A percentile compares a stretch with the other conserved stretches of the same genome.
Conservation (phyloP, 2,888 invertebrate genomes). For the Ferrisia virgata region DNA sequence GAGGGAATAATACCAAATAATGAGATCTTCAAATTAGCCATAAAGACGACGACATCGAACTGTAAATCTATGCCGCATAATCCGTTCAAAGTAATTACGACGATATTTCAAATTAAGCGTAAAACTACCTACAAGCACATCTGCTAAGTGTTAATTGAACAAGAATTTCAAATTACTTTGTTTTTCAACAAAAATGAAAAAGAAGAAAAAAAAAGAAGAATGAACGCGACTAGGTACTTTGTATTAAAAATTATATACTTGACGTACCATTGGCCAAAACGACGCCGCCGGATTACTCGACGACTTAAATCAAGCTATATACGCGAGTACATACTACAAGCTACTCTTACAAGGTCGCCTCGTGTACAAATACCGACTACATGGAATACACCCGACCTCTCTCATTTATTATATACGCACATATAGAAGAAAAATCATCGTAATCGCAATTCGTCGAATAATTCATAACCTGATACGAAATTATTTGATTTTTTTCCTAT, state of each 20-base stretch:
- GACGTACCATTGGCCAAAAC: neutral
- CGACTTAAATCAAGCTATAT: neutral
- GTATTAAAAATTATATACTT: neutral
- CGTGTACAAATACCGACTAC: neutral
- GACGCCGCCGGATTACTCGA: neutral
- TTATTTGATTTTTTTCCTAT: neutral
- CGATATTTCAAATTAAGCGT: neutral
- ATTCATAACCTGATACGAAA: neutral
- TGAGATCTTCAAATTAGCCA: too few species aligned
- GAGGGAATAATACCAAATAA: too few species aligned
- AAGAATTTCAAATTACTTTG: neutral
- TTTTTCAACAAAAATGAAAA: neutral
- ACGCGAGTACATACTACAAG: neutral
- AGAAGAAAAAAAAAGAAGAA: neutral
- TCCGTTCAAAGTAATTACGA: neutral
- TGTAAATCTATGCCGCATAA: neutral
- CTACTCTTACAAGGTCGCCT: neutral
- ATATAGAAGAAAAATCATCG: neutral
- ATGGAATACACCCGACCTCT: neutral
- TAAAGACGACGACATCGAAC: neutral
- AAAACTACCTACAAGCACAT: neutral
- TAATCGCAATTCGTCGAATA: neutral
- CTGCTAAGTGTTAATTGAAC: neutral
- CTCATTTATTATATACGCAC: neutral
- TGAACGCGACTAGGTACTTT: neutral